Percentiles rank a stretch among this genome's conserved stretches.
Conservation (phyloP, 2,113 vertebrate genomes). For the Lathamus discolor region DNA sequence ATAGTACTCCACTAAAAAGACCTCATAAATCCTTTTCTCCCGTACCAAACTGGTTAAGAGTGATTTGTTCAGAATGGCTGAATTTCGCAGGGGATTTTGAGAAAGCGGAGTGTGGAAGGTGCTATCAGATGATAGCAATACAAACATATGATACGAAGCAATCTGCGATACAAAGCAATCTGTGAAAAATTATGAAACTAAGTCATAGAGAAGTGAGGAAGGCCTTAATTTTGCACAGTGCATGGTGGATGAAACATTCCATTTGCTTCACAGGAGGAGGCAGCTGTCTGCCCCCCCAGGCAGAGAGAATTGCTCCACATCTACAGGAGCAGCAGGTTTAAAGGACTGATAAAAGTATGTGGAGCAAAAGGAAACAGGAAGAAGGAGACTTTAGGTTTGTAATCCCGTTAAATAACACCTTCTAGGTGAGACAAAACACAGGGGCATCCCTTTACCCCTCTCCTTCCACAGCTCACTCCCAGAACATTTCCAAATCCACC, state of each 20-base stretch:
- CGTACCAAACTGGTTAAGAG: background rate
- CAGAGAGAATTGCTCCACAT: background rate
- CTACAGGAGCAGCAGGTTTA: rapidly evolving
- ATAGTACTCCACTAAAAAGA: background rate
- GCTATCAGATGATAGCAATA: background rate
- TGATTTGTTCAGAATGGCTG: background rate
- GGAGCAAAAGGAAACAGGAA: background rate
- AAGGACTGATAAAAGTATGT: background rate
- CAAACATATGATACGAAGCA: background rate
- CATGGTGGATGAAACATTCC: background rate
- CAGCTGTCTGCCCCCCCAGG: background rate
- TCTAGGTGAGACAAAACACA: background rate
- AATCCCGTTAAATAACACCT: background rate
- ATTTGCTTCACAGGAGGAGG: background rate
- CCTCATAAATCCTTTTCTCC: background rate
- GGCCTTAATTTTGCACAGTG: background rate
- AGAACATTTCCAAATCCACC: background rate
- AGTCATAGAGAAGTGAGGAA: background rate
- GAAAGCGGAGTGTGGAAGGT: background rate
- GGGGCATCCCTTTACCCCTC: background rate
- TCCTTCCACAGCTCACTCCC: background rate
- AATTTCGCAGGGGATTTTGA: background rate
- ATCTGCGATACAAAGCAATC: background rate
- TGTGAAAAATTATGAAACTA: background rate
- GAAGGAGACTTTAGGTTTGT: background rate